phyloP scores from a whole-genome alignment of 2,797 vertebrate genomes.

The Remorina albescens region DNA sequence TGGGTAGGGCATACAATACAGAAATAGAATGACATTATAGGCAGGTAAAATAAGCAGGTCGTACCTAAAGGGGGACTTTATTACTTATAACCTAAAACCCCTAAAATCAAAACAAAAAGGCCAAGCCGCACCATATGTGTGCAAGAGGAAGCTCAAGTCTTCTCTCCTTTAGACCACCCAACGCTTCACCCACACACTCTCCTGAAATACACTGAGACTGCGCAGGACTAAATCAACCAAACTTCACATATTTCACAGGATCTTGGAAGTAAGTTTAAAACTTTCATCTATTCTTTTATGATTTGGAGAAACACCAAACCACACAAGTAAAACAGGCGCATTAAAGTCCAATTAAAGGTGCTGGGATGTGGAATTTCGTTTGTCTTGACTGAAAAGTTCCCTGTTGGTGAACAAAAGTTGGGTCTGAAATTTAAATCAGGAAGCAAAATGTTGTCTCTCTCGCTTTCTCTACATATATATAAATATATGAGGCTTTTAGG shows the following conservation, averaged over 20 bases:
- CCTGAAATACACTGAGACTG: conserved; percentile 72
- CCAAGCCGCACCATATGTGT: conserved; percentile 86
- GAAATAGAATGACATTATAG: conserved; percentile 82
- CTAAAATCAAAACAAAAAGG: conserved; percentile 86
- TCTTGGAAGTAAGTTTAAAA: conserved; percentile 58
- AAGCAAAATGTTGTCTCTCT: conserved; percentile 21
- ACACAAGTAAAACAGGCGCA: conserved; percentile 52
- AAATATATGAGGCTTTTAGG: no score
- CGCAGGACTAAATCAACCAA: conserved; percentile 66
- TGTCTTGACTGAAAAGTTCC: conserved; percentile 37
- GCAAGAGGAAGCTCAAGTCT: conserved; percentile 81
- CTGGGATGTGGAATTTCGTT: conserved; percentile 8
- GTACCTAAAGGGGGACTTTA: conserved; percentile 85
- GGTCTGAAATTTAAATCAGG: conserved; percentile 30
- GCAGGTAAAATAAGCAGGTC: conserved; percentile 86
- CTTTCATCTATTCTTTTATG: conserved; percentile 63
- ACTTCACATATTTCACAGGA: conserved; percentile 64
- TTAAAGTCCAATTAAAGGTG: no score
- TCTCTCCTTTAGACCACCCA: conserved; percentile 86
- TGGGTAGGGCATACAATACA: conserved; percentile 53
- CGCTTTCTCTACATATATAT: no score
- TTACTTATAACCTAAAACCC: conserved; percentile 86
- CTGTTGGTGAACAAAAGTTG: conserved; percentile 24
- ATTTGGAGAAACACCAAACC: conserved; percentile 58
- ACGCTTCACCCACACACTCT: conserved; percentile 81